Base-by-base conservation (phyloP, 2,888 invertebrate species). In the Vesta saturnalis region DNA sequence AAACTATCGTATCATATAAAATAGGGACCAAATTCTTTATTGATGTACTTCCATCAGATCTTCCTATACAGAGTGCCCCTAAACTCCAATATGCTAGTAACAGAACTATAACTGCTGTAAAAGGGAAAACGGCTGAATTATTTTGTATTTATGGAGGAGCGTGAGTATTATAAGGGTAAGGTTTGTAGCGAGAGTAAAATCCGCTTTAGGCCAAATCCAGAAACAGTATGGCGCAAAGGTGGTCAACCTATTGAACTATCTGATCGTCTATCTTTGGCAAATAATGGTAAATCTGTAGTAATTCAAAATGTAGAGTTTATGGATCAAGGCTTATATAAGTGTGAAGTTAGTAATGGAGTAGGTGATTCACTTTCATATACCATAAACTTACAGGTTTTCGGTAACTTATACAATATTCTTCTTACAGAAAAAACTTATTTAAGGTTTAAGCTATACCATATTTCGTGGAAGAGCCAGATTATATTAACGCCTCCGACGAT, bases 401-500 rank as follows among this genome's bases (percentile, higher is more conserved):
- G 30, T 30, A 10, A 10, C 6, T 30, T 30, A n/a, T n/a, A n/a
- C n/a, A n/a, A n/a, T n/a, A n/a, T n/a, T n/a, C n/a, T n/a, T n/a
- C n/a, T n/a, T n/a, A 10, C 5, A 10, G 30, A 30, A 30, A 6
- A 6, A 30, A 5, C 30, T 10, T 6, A 10, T 30, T 6, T 30
- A 30, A 10, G 10, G 6, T 30, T 30, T 30, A 6, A 30, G 30
- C 30, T 10, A 10, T 6, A 30, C 30, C 30, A 30, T 6, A 30
- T 6, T 10, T 30, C 6, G 10, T 30, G 6, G 30, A 30, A 6
- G 30, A 30, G 30, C 30, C 30, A 6, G 30, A 30, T 5, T 30
- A 6, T 10, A 5, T 30, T 30, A 30, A 5, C 30, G 30, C 10
- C 10, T 5, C 30, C 6, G 97, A 98, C 83, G 96, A 94, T 65